Percentiles rank a stretch among this genome's conserved stretches.
phyloP scores from a whole-genome alignment of 2,113 vertebrate genomes.

The Acrocephalus kingi region DNA sequence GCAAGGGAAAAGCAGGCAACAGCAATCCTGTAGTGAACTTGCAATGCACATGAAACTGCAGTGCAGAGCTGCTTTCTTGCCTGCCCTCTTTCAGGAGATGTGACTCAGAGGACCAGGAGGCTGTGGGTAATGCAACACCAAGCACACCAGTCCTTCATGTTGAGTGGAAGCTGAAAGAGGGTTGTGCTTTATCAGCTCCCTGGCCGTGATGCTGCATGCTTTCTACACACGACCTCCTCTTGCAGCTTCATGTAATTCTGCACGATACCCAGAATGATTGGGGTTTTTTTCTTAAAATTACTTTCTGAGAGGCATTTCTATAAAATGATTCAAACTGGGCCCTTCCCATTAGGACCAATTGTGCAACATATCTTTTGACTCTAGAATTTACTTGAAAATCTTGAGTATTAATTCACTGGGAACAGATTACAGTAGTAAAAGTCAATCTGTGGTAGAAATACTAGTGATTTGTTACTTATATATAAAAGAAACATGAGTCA shows the following conservation, averaged over 20 bases:
- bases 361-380: neutral
- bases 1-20: neutral
- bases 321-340: neutral
- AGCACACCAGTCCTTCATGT: accelerated
- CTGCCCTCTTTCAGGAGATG: neutral
- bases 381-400: neutral
- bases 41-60: accelerated
- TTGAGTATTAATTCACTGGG: neutral
- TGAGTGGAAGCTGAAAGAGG: neutral
- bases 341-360: neutral
- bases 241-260: neutral
- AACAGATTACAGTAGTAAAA: neutral
- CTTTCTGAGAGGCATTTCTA: neutral
- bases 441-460: neutral
- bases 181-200: neutral
- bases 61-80: neutral
- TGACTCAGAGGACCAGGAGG: accelerated
- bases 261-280: neutral
- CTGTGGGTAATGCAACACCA: neutral
- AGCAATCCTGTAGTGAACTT: neutral
- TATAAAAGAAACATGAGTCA: neutral
- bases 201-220: accelerated
- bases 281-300: neutral
- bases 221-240: accelerated
- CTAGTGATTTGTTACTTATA: neutral